phyloP scores from a whole-genome alignment of 2,888 invertebrate species.

The Drosophila anomalata region DNA sequence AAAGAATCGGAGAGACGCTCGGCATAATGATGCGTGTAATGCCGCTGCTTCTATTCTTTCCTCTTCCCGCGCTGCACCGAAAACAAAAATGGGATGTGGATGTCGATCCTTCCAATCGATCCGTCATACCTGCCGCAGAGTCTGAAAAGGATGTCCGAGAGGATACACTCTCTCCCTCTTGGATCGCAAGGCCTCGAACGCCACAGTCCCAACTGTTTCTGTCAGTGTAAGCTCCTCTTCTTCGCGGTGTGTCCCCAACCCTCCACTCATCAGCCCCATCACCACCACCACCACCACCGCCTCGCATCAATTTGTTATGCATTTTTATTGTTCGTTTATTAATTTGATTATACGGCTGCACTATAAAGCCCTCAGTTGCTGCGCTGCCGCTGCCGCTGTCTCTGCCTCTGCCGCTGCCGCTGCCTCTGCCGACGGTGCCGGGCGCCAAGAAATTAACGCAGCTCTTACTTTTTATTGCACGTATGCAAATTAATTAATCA shows the following conservation, averaged over 20 bases:
- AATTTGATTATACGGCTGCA: constrained; percentile 69
- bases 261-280: constrained; percentile 30
- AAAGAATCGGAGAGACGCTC: constrained; percentile 38
- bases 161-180: too few relatives aligned
- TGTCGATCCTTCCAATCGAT: not conserved
- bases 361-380: constrained; percentile 16
- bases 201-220: not conserved
- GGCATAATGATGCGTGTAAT: constrained; percentile 82
- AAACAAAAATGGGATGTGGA: not conserved
- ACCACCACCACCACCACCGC: constrained; percentile 18
- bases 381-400: constrained; percentile 1
- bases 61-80: not conserved
- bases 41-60: constrained; percentile 61
- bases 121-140: not conserved
- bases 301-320: constrained; percentile 79
- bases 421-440: constrained; percentile 2
- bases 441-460: constrained; percentile 52
- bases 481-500: constrained; percentile 80
- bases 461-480: constrained; percentile 59
- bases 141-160: too few relatives aligned
- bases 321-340: constrained; percentile 81
- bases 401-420: not conserved
- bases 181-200: not conserved
- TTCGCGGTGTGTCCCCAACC: constrained; percentile 16
- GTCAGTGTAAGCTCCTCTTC: constrained; percentile 32